phyloP scores from a whole-genome alignment of 2,888 invertebrate genomes.

The Apantesis nais region DNA sequence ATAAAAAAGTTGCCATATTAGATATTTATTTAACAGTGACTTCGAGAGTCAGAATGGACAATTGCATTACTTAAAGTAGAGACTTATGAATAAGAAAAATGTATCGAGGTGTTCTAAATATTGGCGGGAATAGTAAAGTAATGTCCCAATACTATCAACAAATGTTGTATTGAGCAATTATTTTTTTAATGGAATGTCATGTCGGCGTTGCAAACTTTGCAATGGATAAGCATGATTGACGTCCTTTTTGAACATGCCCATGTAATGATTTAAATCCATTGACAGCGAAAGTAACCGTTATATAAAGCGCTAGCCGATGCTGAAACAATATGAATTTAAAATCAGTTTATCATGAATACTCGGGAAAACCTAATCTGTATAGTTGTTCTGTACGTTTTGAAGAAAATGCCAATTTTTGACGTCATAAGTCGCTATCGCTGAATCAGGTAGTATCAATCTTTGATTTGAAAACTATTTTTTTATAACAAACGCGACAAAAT shows the following conservation, averaged over 20 bases:
- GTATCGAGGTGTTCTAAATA: not conserved
- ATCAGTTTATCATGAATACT: not conserved
- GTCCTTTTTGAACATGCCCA: not conserved
- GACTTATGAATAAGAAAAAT: not conserved
- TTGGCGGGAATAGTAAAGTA: conserved; percentile 1
- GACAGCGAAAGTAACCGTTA: not conserved
- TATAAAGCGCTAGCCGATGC: conserved; percentile 30
- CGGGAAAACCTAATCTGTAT: not conserved
- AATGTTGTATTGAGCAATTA: conserved; percentile 12
- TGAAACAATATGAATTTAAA: conserved; percentile 20
- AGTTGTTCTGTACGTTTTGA: not conserved
- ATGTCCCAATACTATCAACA: not conserved
- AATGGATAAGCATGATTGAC: not conserved
- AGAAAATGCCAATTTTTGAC: not conserved
- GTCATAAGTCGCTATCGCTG: not conserved
- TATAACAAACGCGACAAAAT: not conserved
- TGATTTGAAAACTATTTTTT: not conserved
- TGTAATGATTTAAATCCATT: not conserved
- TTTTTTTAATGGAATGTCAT: not conserved
- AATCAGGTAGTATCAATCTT: not conserved
- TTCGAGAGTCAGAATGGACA: not conserved
- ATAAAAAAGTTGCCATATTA: not conserved
- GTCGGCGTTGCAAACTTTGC: not conserved
- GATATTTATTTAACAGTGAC: not conserved
- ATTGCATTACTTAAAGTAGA: not conserved